Base-by-base conservation (phyloP, 2,888 invertebrate genomes). In the Dryococelus australis region DNA sequence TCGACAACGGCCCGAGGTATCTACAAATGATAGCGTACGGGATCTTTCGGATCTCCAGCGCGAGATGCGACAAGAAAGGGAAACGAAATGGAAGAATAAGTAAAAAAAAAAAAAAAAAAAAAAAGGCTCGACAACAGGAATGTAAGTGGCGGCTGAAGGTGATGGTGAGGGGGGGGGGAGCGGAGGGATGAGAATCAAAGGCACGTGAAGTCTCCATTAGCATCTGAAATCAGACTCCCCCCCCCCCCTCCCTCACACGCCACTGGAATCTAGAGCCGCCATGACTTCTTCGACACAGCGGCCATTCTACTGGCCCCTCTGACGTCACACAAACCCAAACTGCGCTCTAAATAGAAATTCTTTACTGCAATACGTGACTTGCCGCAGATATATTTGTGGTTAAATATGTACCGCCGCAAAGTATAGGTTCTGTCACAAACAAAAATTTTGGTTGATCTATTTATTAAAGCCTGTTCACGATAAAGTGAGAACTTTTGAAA, bases 131-230 rank as follows among this genome's bases (percentile, higher is more conserved):
- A 78, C 65, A 10, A 65, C 35, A 65, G 65, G 53, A 85, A 85
- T 65, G 78, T 13, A 85, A 65, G 43, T 5, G 83, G 28, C 43
- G 83, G 83, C 24, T 28, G 35, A 35, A 24, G 8, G 28, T 26
- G 28, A 8, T 6, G 4, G 43, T 27, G 53, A 51, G 85, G n/a
- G 85, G 51, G 8, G 43, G 53, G 53, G 27, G n/a, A n/a, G 78
- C 53, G 78, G 78, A 78, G 85, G 85, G 79, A 87, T 79, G 85
- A 78, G 85, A 83, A 86, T 85, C 87, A 53, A 88, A 35, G 87
- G 86, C 87, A 87, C 86, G 87, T 87, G 86, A 87, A 86, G 83
- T 86, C 86, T 87, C 87, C 87, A 87, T 87, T 87, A 87, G 87
- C 87, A 87, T 86, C 51, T 51, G 87, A 87, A 87, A 87, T 87